Evolutionary conservation across 2,888 invertebrate species (phyloP).

Genomic region (Epinotia bilunana): DNA sequence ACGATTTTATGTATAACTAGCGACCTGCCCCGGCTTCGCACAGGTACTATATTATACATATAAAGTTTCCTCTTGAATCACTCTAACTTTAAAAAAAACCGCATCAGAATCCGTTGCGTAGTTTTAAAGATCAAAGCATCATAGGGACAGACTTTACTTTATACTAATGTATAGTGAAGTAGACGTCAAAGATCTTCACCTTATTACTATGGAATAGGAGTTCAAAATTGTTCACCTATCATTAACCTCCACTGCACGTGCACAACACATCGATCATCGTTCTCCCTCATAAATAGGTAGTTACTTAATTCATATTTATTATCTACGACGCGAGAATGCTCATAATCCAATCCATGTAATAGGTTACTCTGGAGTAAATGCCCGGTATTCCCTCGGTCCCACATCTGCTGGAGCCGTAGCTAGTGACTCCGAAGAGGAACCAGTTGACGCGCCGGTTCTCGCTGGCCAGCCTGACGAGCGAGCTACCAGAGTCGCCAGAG

Average conservation of each 20-base stretch:
- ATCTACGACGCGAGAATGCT: slow-evolving; percentile 54
- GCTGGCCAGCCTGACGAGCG: slow-evolving; percentile 65
- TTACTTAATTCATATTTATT: slow-evolving; percentile 27
- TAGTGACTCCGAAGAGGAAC: slow-evolving; percentile 81
- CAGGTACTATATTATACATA: too few relatives aligned
- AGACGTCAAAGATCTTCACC: not conserved
- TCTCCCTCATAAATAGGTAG: not conserved
- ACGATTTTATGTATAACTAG: slow-evolving; percentile 7
- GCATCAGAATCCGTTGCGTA: too few relatives aligned
- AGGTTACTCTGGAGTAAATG: slow-evolving; percentile 84
- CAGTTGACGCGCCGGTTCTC: slow-evolving; percentile 65
- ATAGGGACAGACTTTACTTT: too few relatives aligned
- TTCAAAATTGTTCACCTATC: not conserved
- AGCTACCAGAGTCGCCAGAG: slow-evolving; percentile 86
- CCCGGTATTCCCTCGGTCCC: slow-evolving; percentile 81
- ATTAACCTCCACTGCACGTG: not conserved
- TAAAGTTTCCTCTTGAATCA: too few relatives aligned
- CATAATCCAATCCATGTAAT: slow-evolving; percentile 84
- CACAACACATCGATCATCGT: not conserved
- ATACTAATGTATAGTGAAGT: too few relatives aligned
- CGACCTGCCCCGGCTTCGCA: too few relatives aligned
- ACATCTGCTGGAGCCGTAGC: slow-evolving; percentile 55
- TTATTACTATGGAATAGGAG: not conserved
- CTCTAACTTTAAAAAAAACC: too few relatives aligned
- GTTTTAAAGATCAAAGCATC: too few relatives aligned